These are phyloP conservation scores for Hyles euphorbiae DNA, from an alignment of 1,140 invertebrate species.

Conservation along the genomic window DNA sequence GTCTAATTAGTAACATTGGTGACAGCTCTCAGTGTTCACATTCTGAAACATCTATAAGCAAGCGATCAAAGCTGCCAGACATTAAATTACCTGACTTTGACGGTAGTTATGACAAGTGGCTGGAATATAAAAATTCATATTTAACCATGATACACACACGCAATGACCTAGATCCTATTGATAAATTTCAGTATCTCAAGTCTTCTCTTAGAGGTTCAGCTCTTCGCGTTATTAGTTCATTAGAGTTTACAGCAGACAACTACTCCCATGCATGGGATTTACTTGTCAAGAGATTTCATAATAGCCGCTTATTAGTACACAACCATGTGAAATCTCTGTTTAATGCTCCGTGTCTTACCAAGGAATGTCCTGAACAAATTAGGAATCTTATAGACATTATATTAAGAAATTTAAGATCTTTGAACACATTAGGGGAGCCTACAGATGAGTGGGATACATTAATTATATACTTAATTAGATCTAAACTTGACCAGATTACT, in stretches of 20 bases:
- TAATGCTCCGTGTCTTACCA: constrained; percentile 12
- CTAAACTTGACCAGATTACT: constrained; percentile 23
- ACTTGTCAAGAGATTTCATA: constrained; percentile 17
- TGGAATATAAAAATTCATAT: no score
- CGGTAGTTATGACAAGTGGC: no score
- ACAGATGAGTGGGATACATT: constrained; percentile 23
- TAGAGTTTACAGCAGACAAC: constrained; percentile 24
- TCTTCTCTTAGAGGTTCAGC: constrained; percentile 1
- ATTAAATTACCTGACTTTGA: no score
- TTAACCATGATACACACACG: no score
- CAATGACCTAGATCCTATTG: no score
- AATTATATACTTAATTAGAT: constrained; percentile 24
- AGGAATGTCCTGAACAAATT: constrained; percentile 20
- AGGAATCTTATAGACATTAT: constrained; percentile 24
- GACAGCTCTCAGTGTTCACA: no score
- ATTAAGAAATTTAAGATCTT: constrained; percentile 24
- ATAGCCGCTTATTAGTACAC: constrained; percentile 14
- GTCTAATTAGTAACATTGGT: no score
- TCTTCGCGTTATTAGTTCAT: constrained; percentile 13
- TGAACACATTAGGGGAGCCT: constrained; percentile 21
- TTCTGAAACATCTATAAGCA: no score
- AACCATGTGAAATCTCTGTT: constrained; percentile 27
- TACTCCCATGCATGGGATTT: constrained; percentile 20
- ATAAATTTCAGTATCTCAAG: no score
- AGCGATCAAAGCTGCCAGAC: no score